Evolutionary conservation across 2,888 invertebrate species (phyloP).

Genomic region (Leptinotarsa haldemani): DNA sequence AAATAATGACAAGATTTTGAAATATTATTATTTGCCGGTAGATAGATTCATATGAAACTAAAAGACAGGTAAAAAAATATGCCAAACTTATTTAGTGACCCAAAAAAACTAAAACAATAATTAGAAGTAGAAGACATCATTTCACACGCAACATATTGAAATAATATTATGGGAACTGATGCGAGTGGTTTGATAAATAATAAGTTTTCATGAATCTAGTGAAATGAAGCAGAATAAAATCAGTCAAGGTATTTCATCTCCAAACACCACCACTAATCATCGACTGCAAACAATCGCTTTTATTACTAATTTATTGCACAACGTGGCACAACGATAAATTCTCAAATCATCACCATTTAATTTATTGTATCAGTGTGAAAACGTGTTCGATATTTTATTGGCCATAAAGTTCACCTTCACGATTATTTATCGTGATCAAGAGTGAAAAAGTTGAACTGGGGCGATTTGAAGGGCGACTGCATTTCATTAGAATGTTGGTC

Average conservation of each 20-base stretch:
- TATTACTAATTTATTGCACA: neutral
- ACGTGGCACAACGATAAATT: neutral
- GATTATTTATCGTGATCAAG: slow-evolving; percentile 44
- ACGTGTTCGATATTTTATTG: slow-evolving; percentile 44
- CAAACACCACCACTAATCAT: neutral
- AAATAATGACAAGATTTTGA: too few species aligned
- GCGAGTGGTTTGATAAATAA: too few species aligned
- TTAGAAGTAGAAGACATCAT: too few species aligned
- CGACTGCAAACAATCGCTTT: neutral
- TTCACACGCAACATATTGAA: too few species aligned
- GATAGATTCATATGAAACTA: too few species aligned
- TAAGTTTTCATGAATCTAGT: too few species aligned
- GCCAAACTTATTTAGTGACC: too few species aligned
- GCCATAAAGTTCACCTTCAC: slow-evolving; percentile 40
- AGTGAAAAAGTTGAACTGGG: slow-evolving; percentile 48
- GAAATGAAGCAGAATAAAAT: neutral
- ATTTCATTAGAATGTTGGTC: slow-evolving; percentile 51
- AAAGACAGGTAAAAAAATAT: too few species aligned
- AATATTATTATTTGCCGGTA: too few species aligned
- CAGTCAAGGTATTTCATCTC: too few species aligned
- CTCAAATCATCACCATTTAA: slow-evolving; percentile 2
- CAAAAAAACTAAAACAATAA: too few species aligned
- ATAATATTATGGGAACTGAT: too few species aligned
- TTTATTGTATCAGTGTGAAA: slow-evolving; percentile 18
- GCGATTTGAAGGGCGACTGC: slow-evolving; percentile 52